A percentile compares a stretch with the other conserved stretches of the same genome.
Evolutionary conservation across 1,140 invertebrate genomes (phyloP).

Genomic region (Armadillidium nasatum): DNA sequence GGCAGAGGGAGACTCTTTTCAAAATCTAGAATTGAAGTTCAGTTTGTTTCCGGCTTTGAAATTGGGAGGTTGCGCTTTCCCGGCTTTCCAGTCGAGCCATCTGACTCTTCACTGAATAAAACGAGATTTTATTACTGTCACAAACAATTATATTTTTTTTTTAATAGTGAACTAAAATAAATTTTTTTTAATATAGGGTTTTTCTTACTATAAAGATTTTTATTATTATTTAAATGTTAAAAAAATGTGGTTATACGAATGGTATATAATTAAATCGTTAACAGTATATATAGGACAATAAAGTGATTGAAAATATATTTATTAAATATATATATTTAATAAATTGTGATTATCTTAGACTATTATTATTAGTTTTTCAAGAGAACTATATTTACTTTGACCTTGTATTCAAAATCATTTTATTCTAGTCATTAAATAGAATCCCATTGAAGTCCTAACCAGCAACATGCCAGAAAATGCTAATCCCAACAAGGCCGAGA

Average conservation of each 20-base stretch:
- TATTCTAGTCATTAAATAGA: background rate
- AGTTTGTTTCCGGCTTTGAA: background rate
- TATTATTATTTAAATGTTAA: background rate
- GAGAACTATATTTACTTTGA: background rate
- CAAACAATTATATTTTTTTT: background rate
- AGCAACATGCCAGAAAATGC: constrained; percentile 35
- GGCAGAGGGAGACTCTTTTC: too few relatives aligned
- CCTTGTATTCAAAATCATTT: background rate
- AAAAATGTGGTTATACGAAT: background rate
- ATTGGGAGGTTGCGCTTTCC: background rate
- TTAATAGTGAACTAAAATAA: background rate
- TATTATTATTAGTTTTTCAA: background rate
- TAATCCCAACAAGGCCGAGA: constrained; percentile 43
- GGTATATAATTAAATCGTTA: background rate
- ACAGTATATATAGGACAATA: too few relatives aligned
- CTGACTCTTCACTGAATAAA: background rate
- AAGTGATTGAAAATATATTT: too few relatives aligned
- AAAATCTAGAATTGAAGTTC: background rate
- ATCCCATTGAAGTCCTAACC: background rate
- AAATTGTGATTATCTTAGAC: background rate
- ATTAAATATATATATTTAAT: background rate
- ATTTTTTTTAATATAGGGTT: too few relatives aligned
- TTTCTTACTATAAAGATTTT: background rate
- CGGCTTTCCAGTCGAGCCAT: background rate
- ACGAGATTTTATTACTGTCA: background rate